Evolutionary conservation across 2,113 vertebrate species (phyloP), one percentile per base, ranked within the genome.

Genomic region (Pterocles burchelli): DNA sequence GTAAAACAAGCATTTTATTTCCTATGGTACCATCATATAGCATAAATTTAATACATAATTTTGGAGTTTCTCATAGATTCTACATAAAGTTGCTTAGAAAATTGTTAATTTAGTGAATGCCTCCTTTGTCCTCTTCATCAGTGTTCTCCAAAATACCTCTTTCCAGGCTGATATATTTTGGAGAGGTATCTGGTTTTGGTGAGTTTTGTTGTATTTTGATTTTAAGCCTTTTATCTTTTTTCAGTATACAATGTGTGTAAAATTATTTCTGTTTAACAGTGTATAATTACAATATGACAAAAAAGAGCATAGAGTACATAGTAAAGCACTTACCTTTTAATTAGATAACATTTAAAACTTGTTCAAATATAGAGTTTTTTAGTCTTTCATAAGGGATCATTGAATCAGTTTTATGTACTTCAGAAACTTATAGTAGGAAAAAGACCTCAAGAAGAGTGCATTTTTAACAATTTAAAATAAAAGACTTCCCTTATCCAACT

Each of bases 401-500:
- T 82, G 43, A 73, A 55, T 55, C 7, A 33, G 29, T 88, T 91
- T 76, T 70, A 71, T 68, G 26, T 59, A 48, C 22, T 34, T 81
- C 67, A 93, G 93, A 81, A 93, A 86, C 28, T 65, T 22, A 71
- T 34, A 67, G 28, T 34, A 36, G 66, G 58, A 90, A 96, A 95
- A 83, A 8, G 25, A 83, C 22, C 77, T 93, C 45, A 91, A 82
- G 81, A 85, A 83, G 59, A 57, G 19, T 57, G 68, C 24, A 92
- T 85, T 96, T 91, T 92, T 73, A 92, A 89, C 92, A 87, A 66
- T 96, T 94, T 97, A 77, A 96, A 97, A 94, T 90, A 90, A 96
- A 97, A 96, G 89, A 59, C 84, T 76, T 93, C 77, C 3, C 84
- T 96, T 94, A 93, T 94, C 62, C 74, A 36, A 51, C 18, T 85